These are phyloP conservation scores for Odobenus rosmarus DNA, from an alignment of 2,113 vertebrate genomes.

Conservation along the genomic window DNA sequence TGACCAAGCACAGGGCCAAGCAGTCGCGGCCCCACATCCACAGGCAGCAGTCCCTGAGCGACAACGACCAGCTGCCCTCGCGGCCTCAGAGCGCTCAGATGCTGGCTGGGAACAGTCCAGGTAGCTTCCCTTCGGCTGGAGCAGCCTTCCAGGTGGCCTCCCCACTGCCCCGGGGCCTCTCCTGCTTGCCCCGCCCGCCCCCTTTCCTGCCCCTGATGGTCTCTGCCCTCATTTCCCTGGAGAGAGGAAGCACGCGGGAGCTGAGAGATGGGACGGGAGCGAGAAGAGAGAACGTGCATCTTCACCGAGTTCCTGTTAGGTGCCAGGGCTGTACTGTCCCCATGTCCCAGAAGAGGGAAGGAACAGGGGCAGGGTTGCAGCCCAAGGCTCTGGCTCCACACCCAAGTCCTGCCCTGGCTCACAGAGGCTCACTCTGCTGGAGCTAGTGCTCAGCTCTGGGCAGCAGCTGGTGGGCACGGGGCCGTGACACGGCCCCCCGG, in stretches of 20 bases:
- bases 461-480: neutral
- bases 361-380: fast-evolving
- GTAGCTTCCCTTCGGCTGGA: conserved; percentile 61
- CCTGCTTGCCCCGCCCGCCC: too few species aligned
- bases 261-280: neutral
- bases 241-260: neutral
- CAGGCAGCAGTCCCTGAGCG: neutral
- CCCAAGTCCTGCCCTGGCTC: neutral
- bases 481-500: neutral
- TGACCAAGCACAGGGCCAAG: conserved; percentile 36
- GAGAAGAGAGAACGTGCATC: neutral
- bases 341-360: neutral
- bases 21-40: neutral
- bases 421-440: fast-evolving
- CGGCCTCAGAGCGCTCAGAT: conserved; percentile 79
- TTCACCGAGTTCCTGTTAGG: fast-evolving
- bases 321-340: neutral
- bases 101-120: conserved; percentile 66
- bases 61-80: neutral
- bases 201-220: neutral
- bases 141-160: neutral
- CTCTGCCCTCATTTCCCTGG: neutral
- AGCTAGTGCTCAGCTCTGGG: neutral
- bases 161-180: neutral
- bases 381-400: neutral